Evolutionary conservation across 2,797 vertebrate species (phyloP).

Genomic region (Tenualosa thibaudeaui): DNA sequence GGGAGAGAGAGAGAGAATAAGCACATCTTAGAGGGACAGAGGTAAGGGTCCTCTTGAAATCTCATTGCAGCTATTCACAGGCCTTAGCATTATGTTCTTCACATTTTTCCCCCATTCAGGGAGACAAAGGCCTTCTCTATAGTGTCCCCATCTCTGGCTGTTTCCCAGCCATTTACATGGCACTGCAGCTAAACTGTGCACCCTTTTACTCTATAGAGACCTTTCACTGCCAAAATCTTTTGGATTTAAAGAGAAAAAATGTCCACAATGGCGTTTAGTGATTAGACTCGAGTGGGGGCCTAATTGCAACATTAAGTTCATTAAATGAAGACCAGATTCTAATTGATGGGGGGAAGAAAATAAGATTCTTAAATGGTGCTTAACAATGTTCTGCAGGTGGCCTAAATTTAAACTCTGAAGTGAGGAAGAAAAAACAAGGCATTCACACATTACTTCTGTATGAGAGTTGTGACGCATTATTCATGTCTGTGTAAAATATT

Average conservation of each 20-base stretch:
- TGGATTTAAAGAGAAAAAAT: not conserved
- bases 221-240: not conserved
- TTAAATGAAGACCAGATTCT: slow-evolving; percentile 9
- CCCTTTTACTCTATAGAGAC: not conserved
- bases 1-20: slow-evolving; percentile 29
- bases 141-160: not conserved
- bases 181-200: not conserved
- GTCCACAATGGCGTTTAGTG: not conserved
- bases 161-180: slow-evolving; percentile 8
- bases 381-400: not conserved
- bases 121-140: slow-evolving; percentile 5
- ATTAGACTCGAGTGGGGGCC: not conserved
- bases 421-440: not conserved
- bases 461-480: not conserved
- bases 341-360: not conserved
- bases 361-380: not conserved
- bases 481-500: not conserved
- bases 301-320: slow-evolving; percentile 24
- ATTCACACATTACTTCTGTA: not conserved
- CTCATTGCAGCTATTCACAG: not conserved
- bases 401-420: not conserved
- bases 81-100: slow-evolving; percentile 1
- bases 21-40: not conserved
- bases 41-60: not conserved
- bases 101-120: slow-evolving; percentile 2